Conservation (phyloP, 53 echinoderm and acorn worm genomes). For the Luidia sarsii region DNA sequence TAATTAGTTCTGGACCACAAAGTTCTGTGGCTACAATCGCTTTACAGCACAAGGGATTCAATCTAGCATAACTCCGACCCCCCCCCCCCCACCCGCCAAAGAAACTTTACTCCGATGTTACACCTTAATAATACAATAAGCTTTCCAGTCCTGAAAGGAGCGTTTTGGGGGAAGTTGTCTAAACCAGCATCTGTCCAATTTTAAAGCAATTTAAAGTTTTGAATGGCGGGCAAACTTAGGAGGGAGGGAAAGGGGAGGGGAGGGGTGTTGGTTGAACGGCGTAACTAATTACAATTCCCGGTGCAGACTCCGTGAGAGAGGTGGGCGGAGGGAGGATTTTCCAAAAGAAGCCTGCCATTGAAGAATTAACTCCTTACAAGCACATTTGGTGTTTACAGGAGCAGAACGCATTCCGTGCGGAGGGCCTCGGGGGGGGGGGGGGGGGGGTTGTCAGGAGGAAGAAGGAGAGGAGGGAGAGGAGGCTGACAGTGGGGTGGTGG, state of each 20-base stretch:
- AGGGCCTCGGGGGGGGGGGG: background rate
- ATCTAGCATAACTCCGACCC: too few relatives aligned
- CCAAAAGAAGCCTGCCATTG: background rate
- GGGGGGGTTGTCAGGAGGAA: too few relatives aligned
- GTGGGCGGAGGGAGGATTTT: background rate
- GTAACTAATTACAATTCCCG: slow-evolving; percentile 12
- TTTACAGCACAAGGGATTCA: too few relatives aligned
- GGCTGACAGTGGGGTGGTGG: too few relatives aligned
- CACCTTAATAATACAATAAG: background rate
- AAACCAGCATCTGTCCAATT: background rate
- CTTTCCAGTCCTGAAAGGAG: background rate
- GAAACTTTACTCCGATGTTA: background rate
- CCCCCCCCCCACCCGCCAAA: too few relatives aligned
- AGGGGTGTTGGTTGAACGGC: too few relatives aligned
- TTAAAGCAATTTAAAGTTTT: slow-evolving; percentile 5
- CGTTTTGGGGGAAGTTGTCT: background rate
- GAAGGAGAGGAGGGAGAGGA: too few relatives aligned
- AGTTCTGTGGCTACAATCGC: too few relatives aligned
- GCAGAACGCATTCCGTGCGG: background rate
- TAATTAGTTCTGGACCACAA: too few relatives aligned
- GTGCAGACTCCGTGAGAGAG: too few relatives aligned
- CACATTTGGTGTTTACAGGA: slow-evolving; percentile 6
- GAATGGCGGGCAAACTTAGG: background rate
- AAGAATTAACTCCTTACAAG: slow-evolving; percentile 33
- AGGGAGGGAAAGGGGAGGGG: background rate